These are phyloP conservation scores for Thereuonema tuberculata DNA, from an alignment of 1,140 invertebrate species.

Conservation along the genomic window DNA sequence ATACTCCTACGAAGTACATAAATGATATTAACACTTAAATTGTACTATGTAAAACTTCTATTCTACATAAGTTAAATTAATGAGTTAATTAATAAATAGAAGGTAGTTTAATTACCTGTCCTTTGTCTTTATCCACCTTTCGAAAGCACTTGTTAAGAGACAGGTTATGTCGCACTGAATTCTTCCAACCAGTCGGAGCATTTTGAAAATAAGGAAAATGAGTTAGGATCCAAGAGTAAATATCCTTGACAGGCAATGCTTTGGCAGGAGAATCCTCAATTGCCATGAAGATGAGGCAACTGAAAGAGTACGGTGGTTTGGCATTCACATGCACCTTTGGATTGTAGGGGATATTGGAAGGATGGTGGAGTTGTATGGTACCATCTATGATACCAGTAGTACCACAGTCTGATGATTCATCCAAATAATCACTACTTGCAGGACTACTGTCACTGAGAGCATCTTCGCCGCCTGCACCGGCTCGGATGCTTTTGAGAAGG, in stretches of 20 bases:
- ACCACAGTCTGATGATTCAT: conserved; percentile 16
- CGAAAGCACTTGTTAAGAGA: conserved; percentile 42
- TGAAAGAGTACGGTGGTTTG: conserved; percentile 90
- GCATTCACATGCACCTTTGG: conserved; percentile 59
- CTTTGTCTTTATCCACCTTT: conserved; percentile 42
- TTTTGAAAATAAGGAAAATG: conserved; percentile 40
- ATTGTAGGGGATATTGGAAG: conserved; percentile 31
- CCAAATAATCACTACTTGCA: conserved; percentile 10
- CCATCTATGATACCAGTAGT: conserved; percentile 15
- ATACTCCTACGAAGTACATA: too few relatives aligned
- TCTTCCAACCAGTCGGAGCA: conserved; percentile 42
- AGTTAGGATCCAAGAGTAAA: conserved; percentile 89
- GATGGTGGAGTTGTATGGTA: not conserved
- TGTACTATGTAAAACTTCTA: too few relatives aligned
- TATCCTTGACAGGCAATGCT: conserved; percentile 86
- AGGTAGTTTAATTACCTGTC: conserved; percentile 57
- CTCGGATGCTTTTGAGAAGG: conserved; percentile 38
- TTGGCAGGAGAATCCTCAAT: conserved; percentile 80
- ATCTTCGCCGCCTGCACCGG: conserved; percentile 8
- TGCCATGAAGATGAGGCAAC: conserved; percentile 93
- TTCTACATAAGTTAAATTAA: too few relatives aligned
- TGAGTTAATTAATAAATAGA: too few relatives aligned
- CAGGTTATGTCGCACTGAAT: conserved; percentile 42
- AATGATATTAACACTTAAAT: too few relatives aligned
- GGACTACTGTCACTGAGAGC: not conserved